Evolutionary conservation across 2,888 invertebrate species (phyloP), one percentile per base, ranked within the genome.

Genomic region (Eilema griseolum): DNA sequence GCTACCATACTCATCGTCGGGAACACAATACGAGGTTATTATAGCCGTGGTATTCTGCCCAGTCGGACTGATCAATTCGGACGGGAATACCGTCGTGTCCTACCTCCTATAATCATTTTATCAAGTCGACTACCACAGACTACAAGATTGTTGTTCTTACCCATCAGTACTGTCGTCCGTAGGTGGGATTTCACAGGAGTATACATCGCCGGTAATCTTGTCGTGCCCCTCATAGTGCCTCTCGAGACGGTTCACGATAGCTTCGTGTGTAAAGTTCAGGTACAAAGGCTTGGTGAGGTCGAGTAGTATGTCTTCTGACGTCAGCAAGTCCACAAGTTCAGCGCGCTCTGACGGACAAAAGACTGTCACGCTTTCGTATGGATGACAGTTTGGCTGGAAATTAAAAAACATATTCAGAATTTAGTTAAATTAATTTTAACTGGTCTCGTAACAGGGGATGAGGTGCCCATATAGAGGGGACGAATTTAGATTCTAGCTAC

Each of bases 231-330:
- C 96, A 90, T 94, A 95, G 81, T 84, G 89, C 77, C 84, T 89
- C 90, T 97, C 97, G 88, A 98, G 96, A 86, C 97, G 97, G 87
- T 97, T 96, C 92, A 98, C 97, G 88, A 98, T 98, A 81, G 96
- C 96, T 86, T 97, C 96, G 95, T 98, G 98, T 78, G 98, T 98
- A 92, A 98, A 98, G 95, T 98, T 98, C 94, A 98, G 96, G 96
- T 97, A 98, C 93, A 98, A 92, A 69, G 98, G 98, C 90, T 96
- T 96, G 74, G 96, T 96, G 96, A 98, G 97, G 93, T 98, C 97
- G 82, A 98, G 96, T 81, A 98, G 96, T 63, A 97, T 91, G 92
- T 98, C 97, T 92, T 98, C 98, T 75, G 97, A 96, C 77, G 97
- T 96, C 86, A 98, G 92, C 79, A 98, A 92, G 83, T 97, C 96